phyloP scores from a whole-genome alignment of 2,888 invertebrate species.

The Stenodera caucasica region DNA sequence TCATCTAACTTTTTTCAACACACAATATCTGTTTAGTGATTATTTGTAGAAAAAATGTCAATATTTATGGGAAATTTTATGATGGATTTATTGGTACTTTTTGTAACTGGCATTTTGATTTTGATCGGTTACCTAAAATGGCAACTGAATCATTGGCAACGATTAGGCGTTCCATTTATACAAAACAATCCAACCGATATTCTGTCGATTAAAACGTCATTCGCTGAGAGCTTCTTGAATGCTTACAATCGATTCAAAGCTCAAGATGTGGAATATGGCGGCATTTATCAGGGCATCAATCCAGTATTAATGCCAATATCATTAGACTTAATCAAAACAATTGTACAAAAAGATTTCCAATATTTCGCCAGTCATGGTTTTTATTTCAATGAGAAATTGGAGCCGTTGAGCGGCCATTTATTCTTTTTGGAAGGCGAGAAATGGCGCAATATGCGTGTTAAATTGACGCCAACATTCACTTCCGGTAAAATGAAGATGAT shows the following conservation, averaged over 20 bases:
- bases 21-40: background rate
- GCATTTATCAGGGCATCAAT: background rate
- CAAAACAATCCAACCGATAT: background rate
- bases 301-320: background rate
- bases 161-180: background rate
- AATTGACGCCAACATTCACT: constrained; percentile 52
- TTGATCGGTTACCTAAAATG: background rate
- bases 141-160: background rate
- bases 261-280: background rate
- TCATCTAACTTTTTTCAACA: too few species aligned
- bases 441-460: constrained; percentile 50
- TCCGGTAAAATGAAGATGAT: constrained; percentile 52
- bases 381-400: constrained; percentile 36
- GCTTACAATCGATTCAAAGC: too few species aligned
- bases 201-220: background rate
- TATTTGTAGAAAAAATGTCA: background rate
- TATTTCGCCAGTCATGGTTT: constrained; percentile 43
- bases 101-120: background rate
- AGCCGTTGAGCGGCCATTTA: constrained; percentile 37
- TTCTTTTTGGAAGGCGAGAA: constrained; percentile 39
- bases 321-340: constrained; percentile 41
- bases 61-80: background rate
- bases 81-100: background rate
- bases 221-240: too few species aligned
- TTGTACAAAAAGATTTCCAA: constrained; percentile 44